A percentile compares a stretch with the other conserved stretches of the same genome.
Conservation (phyloP, 2,797 vertebrate species). For the Neosalanx taihuensis region DNA sequence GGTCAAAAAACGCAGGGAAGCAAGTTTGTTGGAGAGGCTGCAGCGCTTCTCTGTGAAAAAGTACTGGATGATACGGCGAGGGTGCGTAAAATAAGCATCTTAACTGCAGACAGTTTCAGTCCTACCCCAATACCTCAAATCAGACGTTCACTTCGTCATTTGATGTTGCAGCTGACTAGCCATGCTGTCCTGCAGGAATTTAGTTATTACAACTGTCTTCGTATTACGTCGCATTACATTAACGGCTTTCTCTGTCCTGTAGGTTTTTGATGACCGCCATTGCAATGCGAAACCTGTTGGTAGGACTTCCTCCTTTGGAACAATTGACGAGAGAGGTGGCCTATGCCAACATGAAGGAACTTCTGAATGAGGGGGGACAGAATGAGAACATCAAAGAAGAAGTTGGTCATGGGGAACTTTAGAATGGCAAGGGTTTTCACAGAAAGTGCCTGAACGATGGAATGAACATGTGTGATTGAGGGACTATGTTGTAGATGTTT, state of each 20-base stretch:
- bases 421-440: not conserved
- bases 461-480: conserved; percentile 3
- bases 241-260: not conserved
- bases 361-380: conserved; percentile 38
- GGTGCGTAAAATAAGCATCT: conserved; percentile 65
- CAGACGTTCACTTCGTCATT: not conserved
- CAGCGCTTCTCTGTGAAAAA: conserved; percentile 80
- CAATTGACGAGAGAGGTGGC: conserved; percentile 74
- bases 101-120: not conserved
- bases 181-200: not conserved
- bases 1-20: conserved; percentile 76
- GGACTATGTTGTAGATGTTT: conserved; percentile 49
- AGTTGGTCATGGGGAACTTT: conserved; percentile 21
- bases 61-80: conserved; percentile 83
- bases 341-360: conserved; percentile 62
- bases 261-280: conserved; percentile 77
- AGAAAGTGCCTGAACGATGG: conserved; percentile 3
- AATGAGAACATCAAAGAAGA: conserved; percentile 10
- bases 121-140: not conserved
- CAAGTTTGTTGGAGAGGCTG: conserved; percentile 69
- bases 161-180: not conserved
- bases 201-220: not conserved
- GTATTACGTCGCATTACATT: not conserved
- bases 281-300: conserved; percentile 69
- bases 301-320: conserved; percentile 70